Conservation (phyloP, 1,140 invertebrate species). For the Cherax quadricarinatus region DNA sequence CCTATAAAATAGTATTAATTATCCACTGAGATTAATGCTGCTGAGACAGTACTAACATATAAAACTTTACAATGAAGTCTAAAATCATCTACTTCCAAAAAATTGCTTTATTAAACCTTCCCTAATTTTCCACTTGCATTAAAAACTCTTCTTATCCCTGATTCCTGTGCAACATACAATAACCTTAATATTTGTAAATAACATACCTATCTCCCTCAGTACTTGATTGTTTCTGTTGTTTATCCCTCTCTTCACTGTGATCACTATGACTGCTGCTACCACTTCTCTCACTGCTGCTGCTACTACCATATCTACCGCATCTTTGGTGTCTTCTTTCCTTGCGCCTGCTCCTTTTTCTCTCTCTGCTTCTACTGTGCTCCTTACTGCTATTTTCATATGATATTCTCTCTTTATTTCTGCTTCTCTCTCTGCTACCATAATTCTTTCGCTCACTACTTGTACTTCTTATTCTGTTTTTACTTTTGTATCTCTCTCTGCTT, state of each 20-base stretch:
- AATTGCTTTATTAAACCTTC: too few species aligned
- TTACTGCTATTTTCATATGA: not conserved
- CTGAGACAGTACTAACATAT: too few species aligned
- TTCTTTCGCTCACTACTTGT: constrained; percentile 72
- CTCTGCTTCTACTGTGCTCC: constrained; percentile 40
- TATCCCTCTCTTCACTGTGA: constrained; percentile 72
- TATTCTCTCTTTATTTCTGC: constrained; percentile 24
- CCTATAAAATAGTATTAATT: too few species aligned
- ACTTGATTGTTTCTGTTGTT: not conserved
- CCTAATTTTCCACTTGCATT: too few species aligned
- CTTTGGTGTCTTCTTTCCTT: constrained; percentile 8
- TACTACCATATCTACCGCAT: not conserved
- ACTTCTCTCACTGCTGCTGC: constrained; percentile 54
- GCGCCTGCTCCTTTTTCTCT: constrained; percentile 11
- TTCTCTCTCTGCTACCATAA: constrained; percentile 74
- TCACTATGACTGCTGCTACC: constrained; percentile 66
- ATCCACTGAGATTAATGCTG: too few species aligned
- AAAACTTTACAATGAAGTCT: too few species aligned
- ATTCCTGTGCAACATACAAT: too few species aligned
- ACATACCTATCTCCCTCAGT: not conserved
- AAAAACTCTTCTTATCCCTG: too few species aligned
- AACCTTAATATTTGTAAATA: not conserved
- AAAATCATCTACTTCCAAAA: too few species aligned
- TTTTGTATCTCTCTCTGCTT: constrained; percentile 20
- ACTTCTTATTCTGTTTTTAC: constrained; percentile 6